These are phyloP conservation scores for Calosoma granatense DNA, from an alignment of 1,140 invertebrate species.

Conservation along the genomic window DNA sequence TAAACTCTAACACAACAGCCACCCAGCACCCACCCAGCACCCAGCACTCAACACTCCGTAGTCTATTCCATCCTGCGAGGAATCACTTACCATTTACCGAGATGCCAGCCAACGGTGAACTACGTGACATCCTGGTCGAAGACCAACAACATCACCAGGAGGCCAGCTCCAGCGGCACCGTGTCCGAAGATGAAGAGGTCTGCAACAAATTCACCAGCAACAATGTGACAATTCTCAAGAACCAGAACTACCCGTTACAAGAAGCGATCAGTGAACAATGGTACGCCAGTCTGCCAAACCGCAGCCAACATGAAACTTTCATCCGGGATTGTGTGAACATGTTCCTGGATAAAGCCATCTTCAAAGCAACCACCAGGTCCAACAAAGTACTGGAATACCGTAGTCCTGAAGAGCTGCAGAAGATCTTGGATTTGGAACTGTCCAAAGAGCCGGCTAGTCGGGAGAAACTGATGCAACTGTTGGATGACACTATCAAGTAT, in stretches of 20 bases:
- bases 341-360: constrained; percentile 61
- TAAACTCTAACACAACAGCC: not conserved
- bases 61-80: constrained; percentile 12
- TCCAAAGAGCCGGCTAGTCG: constrained; percentile 47
- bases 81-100: constrained; percentile 14
- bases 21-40: too few relatives aligned
- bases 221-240: constrained; percentile 13
- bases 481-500: constrained; percentile 60
- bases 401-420: constrained; percentile 52
- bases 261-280: constrained; percentile 5
- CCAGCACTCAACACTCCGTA: constrained; percentile 12
- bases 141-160: constrained; percentile 15
- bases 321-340: constrained; percentile 57
- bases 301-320: constrained; percentile 57
- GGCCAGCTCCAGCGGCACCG: constrained; percentile 18
- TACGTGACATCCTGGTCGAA: constrained; percentile 13
- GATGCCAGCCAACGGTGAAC: constrained; percentile 21
- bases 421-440: constrained; percentile 55
- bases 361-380: constrained; percentile 56
- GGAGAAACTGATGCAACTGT: constrained; percentile 51
- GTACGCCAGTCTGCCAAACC: constrained; percentile 43
- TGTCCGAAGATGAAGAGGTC: constrained; percentile 17
- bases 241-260: constrained; percentile 7
- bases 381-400: constrained; percentile 67
- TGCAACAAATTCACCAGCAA: not conserved